These are phyloP conservation scores for Timema podura DNA, from an alignment of 2,888 invertebrate species.

Conservation along the genomic window DNA sequence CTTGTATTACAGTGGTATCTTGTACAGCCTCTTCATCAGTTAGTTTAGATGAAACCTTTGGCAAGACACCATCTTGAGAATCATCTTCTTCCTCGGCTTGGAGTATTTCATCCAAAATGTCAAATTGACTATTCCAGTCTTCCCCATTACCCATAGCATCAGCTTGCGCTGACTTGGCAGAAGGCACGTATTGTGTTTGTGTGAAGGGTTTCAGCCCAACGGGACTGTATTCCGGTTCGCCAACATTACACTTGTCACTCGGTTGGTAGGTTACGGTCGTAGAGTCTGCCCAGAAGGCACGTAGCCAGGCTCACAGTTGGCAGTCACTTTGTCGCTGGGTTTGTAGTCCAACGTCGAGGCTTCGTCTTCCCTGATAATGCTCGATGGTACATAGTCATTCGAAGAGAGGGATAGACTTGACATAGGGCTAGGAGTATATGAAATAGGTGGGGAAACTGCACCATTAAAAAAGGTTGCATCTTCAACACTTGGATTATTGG, in stretches of 20 bases:
- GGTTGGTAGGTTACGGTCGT: no score
- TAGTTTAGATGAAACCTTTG: no score
- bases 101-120: constrained; percentile 45
- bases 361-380: no score
- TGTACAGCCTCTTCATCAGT: no score
- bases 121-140: constrained; percentile 41
- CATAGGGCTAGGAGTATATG: constrained; percentile 24
- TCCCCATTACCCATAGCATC: constrained; percentile 14
- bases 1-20: no score
- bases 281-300: constrained; percentile 7
- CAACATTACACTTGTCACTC: no score
- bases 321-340: constrained; percentile 8
- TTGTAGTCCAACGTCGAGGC: constrained; percentile 4
- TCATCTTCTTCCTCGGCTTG: constrained; percentile 34
- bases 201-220: neutral
- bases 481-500: neutral
- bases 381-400: constrained; percentile 21
- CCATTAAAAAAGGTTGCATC: neutral
- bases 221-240: no score
- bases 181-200: constrained; percentile 26
- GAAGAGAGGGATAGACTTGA: neutral
- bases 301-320: constrained; percentile 17
- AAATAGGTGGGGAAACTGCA: neutral
- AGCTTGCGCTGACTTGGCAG: constrained; percentile 23
- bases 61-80: constrained; percentile 4